phyloP scores from a whole-genome alignment of 2,888 invertebrate species.

The Drosophila nigricruria region DNA sequence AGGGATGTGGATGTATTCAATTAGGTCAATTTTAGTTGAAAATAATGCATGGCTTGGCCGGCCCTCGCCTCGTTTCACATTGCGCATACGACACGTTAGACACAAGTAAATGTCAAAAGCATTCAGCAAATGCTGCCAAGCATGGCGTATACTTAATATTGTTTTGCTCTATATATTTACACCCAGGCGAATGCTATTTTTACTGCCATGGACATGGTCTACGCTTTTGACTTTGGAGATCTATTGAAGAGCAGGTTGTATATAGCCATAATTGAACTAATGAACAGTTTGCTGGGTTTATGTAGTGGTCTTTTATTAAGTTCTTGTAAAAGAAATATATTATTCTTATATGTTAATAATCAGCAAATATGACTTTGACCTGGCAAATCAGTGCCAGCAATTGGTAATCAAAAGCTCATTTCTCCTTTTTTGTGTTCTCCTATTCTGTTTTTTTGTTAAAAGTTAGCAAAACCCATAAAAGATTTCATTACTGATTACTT shows the following conservation, averaged over 20 bases:
- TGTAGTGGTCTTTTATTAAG: no score
- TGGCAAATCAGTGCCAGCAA: not conserved
- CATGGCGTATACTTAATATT: constrained; percentile 34
- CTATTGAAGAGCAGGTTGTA: not conserved
- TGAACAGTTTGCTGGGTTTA: not conserved
- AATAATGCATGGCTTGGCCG: constrained; percentile 20
- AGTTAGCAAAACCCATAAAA: not conserved
- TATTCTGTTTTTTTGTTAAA: not conserved
- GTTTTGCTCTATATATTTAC: not conserved
- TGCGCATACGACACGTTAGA: constrained; percentile 39
- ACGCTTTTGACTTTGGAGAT: not conserved
- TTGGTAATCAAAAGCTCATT: not conserved
- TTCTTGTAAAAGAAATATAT: not conserved
- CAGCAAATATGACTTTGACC: no score
- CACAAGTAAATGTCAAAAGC: constrained; percentile 19
- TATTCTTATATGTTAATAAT: not conserved
- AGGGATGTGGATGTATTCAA: constrained; percentile 33
- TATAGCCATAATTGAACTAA: constrained; percentile 2
- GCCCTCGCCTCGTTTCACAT: constrained; percentile 1
- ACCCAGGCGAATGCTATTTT: not conserved
- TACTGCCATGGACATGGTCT: not conserved
- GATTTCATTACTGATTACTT: not conserved
- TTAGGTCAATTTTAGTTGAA: constrained; percentile 34
- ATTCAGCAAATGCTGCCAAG: constrained; percentile 13
- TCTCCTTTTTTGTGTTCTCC: no score